These are phyloP conservation scores for Cololabis saira DNA, from an alignment of 2,113 vertebrate genomes.

Conservation along the genomic window DNA sequence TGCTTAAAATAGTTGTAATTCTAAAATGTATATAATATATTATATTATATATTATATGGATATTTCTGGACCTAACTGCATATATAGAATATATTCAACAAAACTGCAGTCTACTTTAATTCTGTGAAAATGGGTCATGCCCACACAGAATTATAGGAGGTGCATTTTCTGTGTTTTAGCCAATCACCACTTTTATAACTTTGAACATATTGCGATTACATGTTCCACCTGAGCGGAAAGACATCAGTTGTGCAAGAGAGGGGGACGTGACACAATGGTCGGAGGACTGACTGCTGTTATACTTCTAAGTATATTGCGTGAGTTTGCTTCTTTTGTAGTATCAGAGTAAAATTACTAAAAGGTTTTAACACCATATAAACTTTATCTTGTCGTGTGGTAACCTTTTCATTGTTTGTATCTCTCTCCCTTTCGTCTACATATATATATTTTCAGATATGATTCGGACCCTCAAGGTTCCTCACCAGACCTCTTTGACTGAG, in stretches of 20 bases:
- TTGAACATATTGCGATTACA: slow-evolving; percentile 11
- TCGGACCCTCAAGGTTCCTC: background rate
- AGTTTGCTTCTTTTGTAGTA: slow-evolving; percentile 13
- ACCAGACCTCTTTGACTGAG: slow-evolving; percentile 20
- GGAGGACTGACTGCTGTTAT: slow-evolving; percentile 27
- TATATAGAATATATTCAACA: too few species aligned
- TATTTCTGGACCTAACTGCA: too few species aligned
- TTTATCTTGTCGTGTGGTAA: too few species aligned
- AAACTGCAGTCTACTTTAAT: too few species aligned
- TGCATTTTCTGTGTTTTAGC: slow-evolving; percentile 20
- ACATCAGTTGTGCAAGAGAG: slow-evolving; percentile 29
- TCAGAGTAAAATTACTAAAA: background rate
- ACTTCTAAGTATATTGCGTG: slow-evolving; percentile 38
- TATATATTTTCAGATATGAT: slow-evolving; percentile 27
- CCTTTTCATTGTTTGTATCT: background rate
- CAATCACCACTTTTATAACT: slow-evolving; percentile 40
- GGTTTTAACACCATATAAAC: background rate
- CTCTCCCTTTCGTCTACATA: slow-evolving; percentile 10
- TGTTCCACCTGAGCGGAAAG: slow-evolving; percentile 25
- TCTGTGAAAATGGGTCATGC: too few species aligned
- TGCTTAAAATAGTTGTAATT: too few species aligned
- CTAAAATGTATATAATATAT: too few species aligned
- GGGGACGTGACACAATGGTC: slow-evolving; percentile 3
- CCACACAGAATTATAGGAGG: too few species aligned
- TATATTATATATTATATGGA: too few species aligned